Evolutionary conservation across 2,113 vertebrate species (phyloP), one percentile per base, ranked within the genome.

Genomic region (Dasyornis broadbenti): DNA sequence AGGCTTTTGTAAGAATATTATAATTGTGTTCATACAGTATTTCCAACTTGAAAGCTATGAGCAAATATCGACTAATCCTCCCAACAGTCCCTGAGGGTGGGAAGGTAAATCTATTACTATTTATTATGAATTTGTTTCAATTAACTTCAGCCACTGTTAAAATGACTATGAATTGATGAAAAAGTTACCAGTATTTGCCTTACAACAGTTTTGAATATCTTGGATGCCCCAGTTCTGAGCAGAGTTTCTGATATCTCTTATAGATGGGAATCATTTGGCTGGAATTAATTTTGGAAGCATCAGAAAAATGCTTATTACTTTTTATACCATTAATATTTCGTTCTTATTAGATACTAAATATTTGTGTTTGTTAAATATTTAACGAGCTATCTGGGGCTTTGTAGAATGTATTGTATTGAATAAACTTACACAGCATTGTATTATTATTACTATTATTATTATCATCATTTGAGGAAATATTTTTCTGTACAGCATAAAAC

Each of bases 281-380:
- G n/a, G 64, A 83, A 66, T 69, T 69, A 73, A 73, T 65, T 78
- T 66, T 73, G 50, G 49, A 78, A 81, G 44, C 63, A 78, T 93
- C 56, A 91, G 82, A 63, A 91, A 83, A 94, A 75, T n/a, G 50
- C 44, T 80, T 63, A 6, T 83, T 94, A n/a, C 44, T 75, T 97
- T 95, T 91, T 95, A 81, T 90, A 84, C 73, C 35, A 37, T 90
- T 89, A 61, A 94, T 86, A 50, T 71, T 63, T 57, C 64, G 54
- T 84, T 79, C 61, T 95, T 96, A 96, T 96, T 96, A 97, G 91
- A 94, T 89, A 92, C 75, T 96, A 96, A 95, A 96, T 97, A 96
- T 92, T 91, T 72, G 65, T 84, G 52, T 84, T 96, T 95, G 52
- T 78, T 95, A 92, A 96, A 95, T 96, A 96, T 96, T 97, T 96